Percentiles rank a stretch among this genome's conserved stretches.
Evolutionary conservation across 2,797 vertebrate genomes (phyloP).

Genomic region (Pseudomugil tenellus): DNA sequence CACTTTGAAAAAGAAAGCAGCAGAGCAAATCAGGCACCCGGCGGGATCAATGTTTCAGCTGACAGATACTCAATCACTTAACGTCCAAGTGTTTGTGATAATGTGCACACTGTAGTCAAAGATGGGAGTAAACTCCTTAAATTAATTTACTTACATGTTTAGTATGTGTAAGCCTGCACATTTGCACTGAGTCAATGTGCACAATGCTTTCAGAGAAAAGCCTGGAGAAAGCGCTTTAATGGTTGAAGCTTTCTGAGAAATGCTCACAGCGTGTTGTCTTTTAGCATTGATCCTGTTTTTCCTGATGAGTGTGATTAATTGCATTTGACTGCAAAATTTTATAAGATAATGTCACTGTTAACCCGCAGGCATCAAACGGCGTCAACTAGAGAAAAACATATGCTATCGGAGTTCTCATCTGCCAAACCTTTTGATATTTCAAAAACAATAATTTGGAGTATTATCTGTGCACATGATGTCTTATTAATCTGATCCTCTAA

Average conservation of each 20-base stretch:
- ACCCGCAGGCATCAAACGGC: conserved; percentile 1
- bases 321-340: conserved; percentile 18
- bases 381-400: not conserved
- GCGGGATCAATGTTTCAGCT: conserved; percentile 53
- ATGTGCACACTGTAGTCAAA: conserved; percentile 33
- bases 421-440: conserved; percentile 4
- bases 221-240: conserved; percentile 8
- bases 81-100: conserved; percentile 49
- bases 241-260: conserved; percentile 6
- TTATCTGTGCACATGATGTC: conserved; percentile 36
- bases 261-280: not conserved
- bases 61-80: conserved; percentile 50
- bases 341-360: not conserved
- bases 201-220: conserved; percentile 12
- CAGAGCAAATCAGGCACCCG: conserved; percentile 31
- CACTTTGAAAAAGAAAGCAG: conserved; percentile 39
- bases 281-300: not conserved
- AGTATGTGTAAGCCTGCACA: conserved; percentile 19
- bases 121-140: conserved; percentile 7
- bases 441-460: conserved; percentile 1
- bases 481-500: conserved; percentile 26
- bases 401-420: conserved; percentile 2
- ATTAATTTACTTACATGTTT: conserved; percentile 47
- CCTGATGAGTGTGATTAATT: conserved; percentile 14
- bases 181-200: not conserved